Evolutionary conservation across 2,888 invertebrate genomes (phyloP).

Genomic region (Strigamia crassipes): DNA sequence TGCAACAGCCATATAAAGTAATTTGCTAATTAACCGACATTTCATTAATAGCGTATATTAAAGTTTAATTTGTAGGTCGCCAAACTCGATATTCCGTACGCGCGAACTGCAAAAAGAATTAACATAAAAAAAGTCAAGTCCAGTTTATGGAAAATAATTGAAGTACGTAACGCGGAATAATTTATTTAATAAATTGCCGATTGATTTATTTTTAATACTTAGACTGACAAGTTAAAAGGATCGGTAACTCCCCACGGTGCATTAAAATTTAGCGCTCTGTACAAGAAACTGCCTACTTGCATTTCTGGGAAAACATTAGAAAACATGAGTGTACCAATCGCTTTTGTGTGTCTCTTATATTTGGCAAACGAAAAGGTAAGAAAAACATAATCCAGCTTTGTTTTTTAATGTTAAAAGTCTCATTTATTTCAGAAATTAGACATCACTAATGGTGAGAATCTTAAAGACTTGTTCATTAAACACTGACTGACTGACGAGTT

Average conservation of each 20-base stretch:
- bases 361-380: constrained; percentile 75
- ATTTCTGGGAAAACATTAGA: constrained; percentile 65
- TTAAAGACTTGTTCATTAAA: neutral
- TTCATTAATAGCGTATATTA: neutral
- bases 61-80: constrained; percentile 64
- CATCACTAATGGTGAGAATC: neutral
- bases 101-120: constrained; percentile 80
- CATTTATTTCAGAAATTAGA: neutral
- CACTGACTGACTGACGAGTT: neutral
- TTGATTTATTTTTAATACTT: neutral
- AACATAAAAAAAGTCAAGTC: constrained; percentile 82
- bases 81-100: constrained; percentile 76
- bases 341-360: constrained; percentile 80
- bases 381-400: neutral
- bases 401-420: neutral
- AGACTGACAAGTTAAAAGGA: neutral
- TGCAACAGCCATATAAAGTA: constrained; percentile 2
- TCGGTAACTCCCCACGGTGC: neutral
- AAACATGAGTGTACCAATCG: constrained; percentile 76
- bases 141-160: constrained; percentile 73
- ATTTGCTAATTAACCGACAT: neutral
- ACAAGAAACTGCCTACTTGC: constrained; percentile 56
- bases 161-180: constrained; percentile 50
- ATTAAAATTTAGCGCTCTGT: constrained; percentile 53
- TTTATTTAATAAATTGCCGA: neutral